Percentiles rank a stretch among this genome's conserved stretches.
Evolutionary conservation across 2,888 invertebrate species (phyloP).

Genomic region (Caenorhabditis drosophilae): DNA sequence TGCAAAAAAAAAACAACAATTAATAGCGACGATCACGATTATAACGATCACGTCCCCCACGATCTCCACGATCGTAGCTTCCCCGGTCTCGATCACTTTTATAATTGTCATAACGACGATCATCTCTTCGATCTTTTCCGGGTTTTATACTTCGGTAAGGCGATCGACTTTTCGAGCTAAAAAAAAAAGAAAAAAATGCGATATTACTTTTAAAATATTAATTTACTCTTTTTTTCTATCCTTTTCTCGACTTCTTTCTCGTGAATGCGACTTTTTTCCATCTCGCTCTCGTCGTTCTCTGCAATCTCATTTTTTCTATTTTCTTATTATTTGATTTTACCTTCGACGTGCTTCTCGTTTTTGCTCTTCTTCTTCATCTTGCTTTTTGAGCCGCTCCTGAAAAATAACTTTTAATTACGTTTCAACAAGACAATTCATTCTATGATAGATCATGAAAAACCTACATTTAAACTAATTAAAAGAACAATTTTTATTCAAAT

Average conservation of each 20-base stretch:
- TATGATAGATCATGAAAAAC: not conserved
- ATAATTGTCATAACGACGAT: not conserved
- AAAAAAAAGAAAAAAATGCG: not conserved
- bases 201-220: too few relatives aligned
- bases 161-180: constrained; percentile 1
- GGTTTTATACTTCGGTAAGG: not conserved
- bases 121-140: not conserved
- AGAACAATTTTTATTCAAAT: not conserved
- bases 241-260: not conserved
- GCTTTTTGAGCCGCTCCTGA: constrained; percentile 27
- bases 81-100: not conserved
- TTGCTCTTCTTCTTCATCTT: constrained; percentile 19
- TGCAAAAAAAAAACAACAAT: not conserved
- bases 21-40: constrained; percentile 10
- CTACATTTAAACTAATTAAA: not conserved
- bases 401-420: constrained; percentile 1
- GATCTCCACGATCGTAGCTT: too few relatives aligned
- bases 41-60: too few relatives aligned
- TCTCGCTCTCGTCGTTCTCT: constrained; percentile 11
- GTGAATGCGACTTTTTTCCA: not conserved
- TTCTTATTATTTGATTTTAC: constrained; percentile 9
- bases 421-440: not conserved
- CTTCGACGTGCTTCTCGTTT: constrained; percentile 25
- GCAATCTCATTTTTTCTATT: constrained; percentile 1
- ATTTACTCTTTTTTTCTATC: not conserved